Evolutionary conservation across 2,797 vertebrate genomes (phyloP).

Genomic region (Arrhamphus sclerolepis): DNA sequence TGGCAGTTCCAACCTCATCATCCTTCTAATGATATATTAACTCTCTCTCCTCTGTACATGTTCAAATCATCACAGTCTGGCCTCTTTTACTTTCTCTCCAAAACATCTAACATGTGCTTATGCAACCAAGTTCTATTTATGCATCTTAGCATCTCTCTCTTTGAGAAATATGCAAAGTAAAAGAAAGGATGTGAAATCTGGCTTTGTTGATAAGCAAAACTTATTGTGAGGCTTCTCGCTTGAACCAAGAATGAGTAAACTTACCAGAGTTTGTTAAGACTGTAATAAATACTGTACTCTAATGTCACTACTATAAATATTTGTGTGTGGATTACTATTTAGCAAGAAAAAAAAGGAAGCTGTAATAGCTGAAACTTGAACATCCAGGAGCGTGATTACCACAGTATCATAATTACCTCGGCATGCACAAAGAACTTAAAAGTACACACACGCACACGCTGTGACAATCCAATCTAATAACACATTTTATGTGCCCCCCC

Average conservation of each 20-base stretch:
- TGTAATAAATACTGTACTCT: too few species aligned
- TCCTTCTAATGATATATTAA: too few species aligned
- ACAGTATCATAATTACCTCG: conserved; percentile 31
- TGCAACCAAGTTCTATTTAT: conserved; percentile 14
- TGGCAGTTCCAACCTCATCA: too few species aligned
- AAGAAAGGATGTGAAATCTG: neutral
- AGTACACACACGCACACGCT: too few species aligned
- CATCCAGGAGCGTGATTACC: conserved; percentile 1
- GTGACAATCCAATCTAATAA: conserved; percentile 35
- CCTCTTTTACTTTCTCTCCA: too few species aligned
- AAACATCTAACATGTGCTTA: too few species aligned
- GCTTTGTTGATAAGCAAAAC: conserved; percentile 8
- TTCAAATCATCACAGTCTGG: too few species aligned
- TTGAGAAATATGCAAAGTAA: neutral
- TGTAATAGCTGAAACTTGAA: conserved; percentile 22
- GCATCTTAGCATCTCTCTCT: conserved; percentile 14
- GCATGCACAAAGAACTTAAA: conserved; percentile 34
- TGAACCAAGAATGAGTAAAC: conserved; percentile 16
- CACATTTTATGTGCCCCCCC: too few species aligned
- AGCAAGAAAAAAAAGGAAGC: neutral
- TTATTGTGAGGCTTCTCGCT: conserved; percentile 12
- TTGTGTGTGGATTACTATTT: too few species aligned
- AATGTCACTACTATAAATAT: too few species aligned
- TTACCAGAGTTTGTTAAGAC: too few species aligned
- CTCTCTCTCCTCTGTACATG: too few species aligned